Evolutionary conservation across 2,113 vertebrate genomes (phyloP).

Genomic region (Canis aureus): DNA sequence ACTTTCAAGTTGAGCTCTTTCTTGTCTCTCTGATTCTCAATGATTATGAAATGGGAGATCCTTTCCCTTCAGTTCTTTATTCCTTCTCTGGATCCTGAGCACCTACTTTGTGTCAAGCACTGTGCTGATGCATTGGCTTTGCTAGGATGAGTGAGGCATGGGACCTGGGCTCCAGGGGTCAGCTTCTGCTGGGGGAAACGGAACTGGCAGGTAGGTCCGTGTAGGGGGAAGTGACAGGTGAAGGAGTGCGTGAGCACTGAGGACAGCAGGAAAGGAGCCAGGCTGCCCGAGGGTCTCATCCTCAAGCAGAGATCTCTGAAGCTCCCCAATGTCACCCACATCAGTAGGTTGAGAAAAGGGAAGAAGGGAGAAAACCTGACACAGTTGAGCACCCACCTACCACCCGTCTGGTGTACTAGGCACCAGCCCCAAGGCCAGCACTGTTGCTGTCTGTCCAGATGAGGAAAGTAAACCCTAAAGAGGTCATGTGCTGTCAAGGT

Average conservation of each 20-base stretch:
- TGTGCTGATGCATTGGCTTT: not conserved
- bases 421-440: not conserved
- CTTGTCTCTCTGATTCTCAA: not conserved
- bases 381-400: accelerated
- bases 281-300: not conserved
- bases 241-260: not conserved
- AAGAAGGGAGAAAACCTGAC: not conserved
- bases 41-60: too few species aligned
- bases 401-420: too few species aligned
- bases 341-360: not conserved
- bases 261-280: not conserved
- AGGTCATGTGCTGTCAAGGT: not conserved
- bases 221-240: not conserved
- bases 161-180: accelerated
- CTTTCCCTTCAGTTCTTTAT: not conserved
- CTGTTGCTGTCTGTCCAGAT: not conserved
- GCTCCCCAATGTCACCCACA: not conserved
- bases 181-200: not conserved
- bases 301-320: not conserved
- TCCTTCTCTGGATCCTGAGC: not conserved
- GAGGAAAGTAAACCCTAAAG: not conserved
- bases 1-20: not conserved
- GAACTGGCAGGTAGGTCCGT: too few species aligned
- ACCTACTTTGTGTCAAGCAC: not conserved
- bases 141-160: not conserved